These are phyloP conservation scores for Spodoptera littoralis DNA, from an alignment of 2,888 invertebrate genomes.

Conservation along the genomic window DNA sequence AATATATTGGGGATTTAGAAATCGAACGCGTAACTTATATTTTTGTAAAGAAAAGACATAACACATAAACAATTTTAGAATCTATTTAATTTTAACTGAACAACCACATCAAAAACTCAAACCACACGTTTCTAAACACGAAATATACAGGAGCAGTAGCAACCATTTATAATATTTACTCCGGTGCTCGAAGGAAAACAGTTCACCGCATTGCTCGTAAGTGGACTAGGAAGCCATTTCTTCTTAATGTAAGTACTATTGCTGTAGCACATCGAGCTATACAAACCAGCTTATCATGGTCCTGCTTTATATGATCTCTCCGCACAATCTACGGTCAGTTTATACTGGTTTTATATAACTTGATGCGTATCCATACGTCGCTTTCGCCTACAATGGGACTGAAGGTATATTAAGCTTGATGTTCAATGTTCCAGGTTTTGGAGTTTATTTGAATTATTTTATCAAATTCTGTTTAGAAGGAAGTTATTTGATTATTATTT, in stretches of 20 bases:
- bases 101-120: no score
- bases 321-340: no score
- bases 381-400: conserved; percentile 15
- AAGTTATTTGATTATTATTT: no score
- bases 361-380: neutral
- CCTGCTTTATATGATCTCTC: no score
- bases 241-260: conserved; percentile 45
- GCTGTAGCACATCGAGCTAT: conserved; percentile 6
- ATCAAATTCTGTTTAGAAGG: no score
- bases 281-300: no score
- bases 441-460: neutral
- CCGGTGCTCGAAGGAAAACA: conserved; percentile 37
- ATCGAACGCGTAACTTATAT: no score
- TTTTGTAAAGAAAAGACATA: no score
- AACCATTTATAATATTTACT: conserved; percentile 48
- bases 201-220: conserved; percentile 47
- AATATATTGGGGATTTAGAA: no score
- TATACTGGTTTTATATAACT: no score
- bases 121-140: conserved; percentile 1
- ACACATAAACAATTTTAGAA: no score
- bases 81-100: no score
- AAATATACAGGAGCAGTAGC: conserved; percentile 1
- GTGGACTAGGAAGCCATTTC: conserved; percentile 46
- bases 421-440: neutral
- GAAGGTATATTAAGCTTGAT: conserved; percentile 1